Percentiles rank a stretch among this genome's conserved stretches.
phyloP scores from a whole-genome alignment of 64 coral and sea anemone genomes.

The Actinia equina region DNA sequence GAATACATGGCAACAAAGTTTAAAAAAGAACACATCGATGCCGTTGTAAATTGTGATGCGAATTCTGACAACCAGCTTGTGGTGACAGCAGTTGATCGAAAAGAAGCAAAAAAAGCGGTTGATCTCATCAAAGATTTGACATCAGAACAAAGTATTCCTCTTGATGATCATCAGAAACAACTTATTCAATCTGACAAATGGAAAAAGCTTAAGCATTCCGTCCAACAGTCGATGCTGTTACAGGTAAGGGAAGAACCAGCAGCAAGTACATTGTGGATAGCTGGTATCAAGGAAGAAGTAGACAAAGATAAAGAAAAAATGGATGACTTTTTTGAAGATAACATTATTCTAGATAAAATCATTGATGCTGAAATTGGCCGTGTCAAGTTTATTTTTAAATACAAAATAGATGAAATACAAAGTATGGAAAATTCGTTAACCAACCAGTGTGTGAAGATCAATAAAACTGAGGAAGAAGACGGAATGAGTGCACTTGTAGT shows the following conservation, averaged over 20 bases:
- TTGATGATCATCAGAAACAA: slow-evolving; percentile 25
- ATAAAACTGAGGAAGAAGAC: not conserved
- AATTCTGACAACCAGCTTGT: slow-evolving; percentile 24
- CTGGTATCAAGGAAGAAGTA: slow-evolving; percentile 25
- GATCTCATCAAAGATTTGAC: slow-evolving; percentile 19
- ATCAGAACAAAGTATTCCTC: slow-evolving; percentile 31
- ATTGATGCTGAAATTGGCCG: slow-evolving; percentile 14
- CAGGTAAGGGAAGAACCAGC: slow-evolving; percentile 10
- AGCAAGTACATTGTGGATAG: slow-evolving; percentile 21
- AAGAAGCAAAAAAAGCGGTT: slow-evolving; percentile 22
- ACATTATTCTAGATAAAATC: slow-evolving; percentile 28
- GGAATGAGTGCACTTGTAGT: not conserved
- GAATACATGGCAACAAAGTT: slow-evolving; percentile 7
- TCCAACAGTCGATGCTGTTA: not conserved
- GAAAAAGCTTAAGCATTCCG: slow-evolving; percentile 10
- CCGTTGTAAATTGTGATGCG: not conserved
- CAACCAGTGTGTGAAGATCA: not conserved
- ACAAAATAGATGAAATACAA: not conserved
- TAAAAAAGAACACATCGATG: slow-evolving; percentile 11
- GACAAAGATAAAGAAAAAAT: slow-evolving; percentile 1
- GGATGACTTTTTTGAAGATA: slow-evolving; percentile 37
- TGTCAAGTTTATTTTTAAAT: slow-evolving; percentile 18
- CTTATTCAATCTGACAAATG: slow-evolving; percentile 17
- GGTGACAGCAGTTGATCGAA: slow-evolving; percentile 37
- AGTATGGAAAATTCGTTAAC: not conserved